phyloP scores from a whole-genome alignment of 2,797 vertebrate species.

The Spinus pinus region DNA sequence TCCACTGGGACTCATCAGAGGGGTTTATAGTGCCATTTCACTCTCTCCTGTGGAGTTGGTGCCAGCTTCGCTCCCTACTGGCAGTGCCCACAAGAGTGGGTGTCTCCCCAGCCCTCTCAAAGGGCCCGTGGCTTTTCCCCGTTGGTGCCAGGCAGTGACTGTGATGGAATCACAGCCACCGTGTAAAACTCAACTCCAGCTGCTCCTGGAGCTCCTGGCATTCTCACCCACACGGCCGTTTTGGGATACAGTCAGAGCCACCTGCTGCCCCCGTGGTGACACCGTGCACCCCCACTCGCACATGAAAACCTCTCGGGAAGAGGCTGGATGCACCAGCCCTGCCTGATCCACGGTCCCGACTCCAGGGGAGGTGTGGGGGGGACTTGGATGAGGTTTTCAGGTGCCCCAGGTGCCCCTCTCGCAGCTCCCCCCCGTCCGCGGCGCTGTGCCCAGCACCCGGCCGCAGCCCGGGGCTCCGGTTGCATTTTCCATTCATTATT shows the following conservation, averaged over 20 bases:
- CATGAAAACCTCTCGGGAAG: background rate
- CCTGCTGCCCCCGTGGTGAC: background rate
- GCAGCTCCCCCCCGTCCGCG: background rate
- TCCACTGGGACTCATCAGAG: background rate
- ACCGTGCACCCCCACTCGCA: fast-evolving
- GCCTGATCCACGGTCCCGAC: background rate
- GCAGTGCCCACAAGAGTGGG: background rate
- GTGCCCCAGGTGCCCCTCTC: background rate
- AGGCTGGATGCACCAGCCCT: background rate
- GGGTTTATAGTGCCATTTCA: fast-evolving
- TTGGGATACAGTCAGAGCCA: background rate
- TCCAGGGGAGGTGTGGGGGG: background rate
- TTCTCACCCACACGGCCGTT: background rate
- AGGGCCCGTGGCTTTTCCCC: background rate
- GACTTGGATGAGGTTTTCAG: background rate
- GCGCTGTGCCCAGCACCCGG: background rate
- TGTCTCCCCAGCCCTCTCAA: background rate
- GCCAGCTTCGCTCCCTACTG: fast-evolving
- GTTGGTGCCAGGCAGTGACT: background rate
- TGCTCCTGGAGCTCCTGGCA: background rate
- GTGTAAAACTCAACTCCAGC: background rate
- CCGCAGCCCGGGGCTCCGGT: conserved; percentile 26
- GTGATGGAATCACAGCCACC: fast-evolving
- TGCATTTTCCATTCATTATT: conserved; percentile 65
- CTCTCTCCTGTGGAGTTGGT: fast-evolving